Conservation (phyloP, 1,140 invertebrate species). For the Lepidotrigona ventralis region DNA sequence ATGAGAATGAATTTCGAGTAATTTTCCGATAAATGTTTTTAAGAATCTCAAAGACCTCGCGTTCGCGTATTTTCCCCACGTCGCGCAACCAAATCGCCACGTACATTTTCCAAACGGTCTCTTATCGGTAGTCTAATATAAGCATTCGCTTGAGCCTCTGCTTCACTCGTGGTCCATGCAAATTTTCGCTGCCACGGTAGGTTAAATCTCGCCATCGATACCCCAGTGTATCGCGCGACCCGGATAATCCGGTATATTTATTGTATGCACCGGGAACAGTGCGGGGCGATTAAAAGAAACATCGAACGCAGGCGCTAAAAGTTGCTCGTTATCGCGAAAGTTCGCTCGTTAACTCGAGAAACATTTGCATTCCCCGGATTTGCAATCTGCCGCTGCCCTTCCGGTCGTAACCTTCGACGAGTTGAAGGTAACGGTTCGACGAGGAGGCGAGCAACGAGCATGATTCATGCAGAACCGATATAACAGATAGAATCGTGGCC, state of each 20-base stretch:
- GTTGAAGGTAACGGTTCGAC: constrained; percentile 3
- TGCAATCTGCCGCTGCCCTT: not conserved
- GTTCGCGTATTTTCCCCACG: not conserved
- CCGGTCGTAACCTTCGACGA: not conserved
- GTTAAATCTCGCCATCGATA: not conserved
- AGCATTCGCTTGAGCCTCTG: not conserved
- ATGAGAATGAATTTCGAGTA: not conserved
- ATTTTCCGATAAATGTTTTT: not conserved
- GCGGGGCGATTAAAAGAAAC: constrained; percentile 1
- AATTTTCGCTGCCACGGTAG: not conserved
- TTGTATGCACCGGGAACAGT: not conserved
- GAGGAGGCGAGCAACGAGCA: not conserved
- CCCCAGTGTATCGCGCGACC: not conserved
- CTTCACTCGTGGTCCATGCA: not conserved
- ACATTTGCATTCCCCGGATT: constrained; percentile 18
- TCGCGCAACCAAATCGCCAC: not conserved
- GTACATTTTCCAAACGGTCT: not conserved
- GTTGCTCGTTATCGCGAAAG: constrained; percentile 20
- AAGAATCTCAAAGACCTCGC: not conserved
- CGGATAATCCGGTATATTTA: not conserved
- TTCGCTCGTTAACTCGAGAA: constrained; percentile 14
- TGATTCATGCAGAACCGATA: constrained; percentile 32
- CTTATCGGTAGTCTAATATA: not conserved
- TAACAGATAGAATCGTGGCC: constrained; percentile 21
- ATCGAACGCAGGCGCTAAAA: not conserved